A percentile compares a stretch with the other conserved stretches of the same genome.
Evolutionary conservation across 2,113 vertebrate genomes (phyloP).

Genomic region (Hippolais icterina): DNA sequence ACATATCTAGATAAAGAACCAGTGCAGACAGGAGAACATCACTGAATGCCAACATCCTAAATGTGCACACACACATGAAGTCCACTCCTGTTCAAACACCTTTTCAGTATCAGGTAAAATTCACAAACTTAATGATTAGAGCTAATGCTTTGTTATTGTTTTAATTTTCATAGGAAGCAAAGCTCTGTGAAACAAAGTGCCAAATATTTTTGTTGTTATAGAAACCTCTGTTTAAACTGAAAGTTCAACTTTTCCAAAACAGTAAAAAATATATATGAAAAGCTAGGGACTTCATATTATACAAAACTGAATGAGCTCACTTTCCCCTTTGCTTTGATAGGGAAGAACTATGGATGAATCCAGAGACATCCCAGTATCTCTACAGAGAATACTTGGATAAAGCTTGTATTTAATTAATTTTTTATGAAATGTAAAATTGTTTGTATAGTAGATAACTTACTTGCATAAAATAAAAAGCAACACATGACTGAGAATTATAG

Average conservation of each 20-base stretch:
- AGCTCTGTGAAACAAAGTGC: neutral
- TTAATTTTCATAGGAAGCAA: slow-evolving; percentile 4
- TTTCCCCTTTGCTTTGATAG: neutral
- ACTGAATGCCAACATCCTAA: neutral
- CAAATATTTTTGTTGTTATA: slow-evolving; percentile 45
- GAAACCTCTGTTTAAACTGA: slow-evolving; percentile 31
- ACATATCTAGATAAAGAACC: neutral
- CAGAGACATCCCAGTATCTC: neutral
- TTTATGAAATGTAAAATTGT: neutral
- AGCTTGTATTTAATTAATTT: neutral
- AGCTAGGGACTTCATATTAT: neutral
- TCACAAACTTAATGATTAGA: neutral
- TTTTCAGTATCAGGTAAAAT: neutral
- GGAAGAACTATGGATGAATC: neutral
- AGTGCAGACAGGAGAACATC: neutral
- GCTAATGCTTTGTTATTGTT: neutral
- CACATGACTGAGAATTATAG: neutral
- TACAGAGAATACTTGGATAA: neutral
- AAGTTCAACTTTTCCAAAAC: slow-evolving; percentile 6
- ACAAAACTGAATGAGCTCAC: neutral
- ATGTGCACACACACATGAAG: neutral
- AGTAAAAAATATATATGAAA: neutral
- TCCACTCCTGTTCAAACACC: neutral
- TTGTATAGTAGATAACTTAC: neutral
- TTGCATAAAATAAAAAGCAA: neutral